phyloP scores from a whole-genome alignment of 1,140 invertebrate species.

The Tribolium madens region DNA sequence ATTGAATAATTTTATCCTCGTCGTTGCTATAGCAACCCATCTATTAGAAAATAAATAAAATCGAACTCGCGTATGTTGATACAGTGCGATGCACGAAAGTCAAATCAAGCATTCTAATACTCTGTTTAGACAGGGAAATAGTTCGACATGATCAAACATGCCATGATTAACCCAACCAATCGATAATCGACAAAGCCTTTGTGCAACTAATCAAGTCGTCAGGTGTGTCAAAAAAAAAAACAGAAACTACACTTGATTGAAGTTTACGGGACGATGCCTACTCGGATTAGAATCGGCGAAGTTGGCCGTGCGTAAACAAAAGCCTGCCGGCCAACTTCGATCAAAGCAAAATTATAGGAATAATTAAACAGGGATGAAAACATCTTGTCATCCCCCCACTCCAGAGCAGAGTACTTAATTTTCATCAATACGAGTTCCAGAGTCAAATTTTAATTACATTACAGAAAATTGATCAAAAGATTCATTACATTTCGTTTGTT shows the following conservation, averaged over 20 bases:
- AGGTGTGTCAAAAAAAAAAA: slow-evolving; percentile 13
- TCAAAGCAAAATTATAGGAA: neutral
- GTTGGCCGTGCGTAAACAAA: neutral
- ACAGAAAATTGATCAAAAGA: neutral
- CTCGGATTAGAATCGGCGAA: neutral
- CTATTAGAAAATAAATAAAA: neutral
- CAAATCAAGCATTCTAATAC: slow-evolving; percentile 12
- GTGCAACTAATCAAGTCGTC: slow-evolving; percentile 6
- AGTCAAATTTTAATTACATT: neutral
- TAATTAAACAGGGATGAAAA: neutral
- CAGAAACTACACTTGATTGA: neutral
- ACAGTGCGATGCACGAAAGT: neutral
- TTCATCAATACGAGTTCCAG: no score
- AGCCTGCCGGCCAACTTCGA: neutral
- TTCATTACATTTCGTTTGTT: neutral
- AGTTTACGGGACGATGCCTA: neutral
- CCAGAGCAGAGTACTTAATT: no score
- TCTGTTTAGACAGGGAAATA: slow-evolving; percentile 12
- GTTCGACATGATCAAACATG: slow-evolving; percentile 4
- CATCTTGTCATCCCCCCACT: neutral
- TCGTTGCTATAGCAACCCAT: neutral
- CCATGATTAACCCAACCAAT: slow-evolving; percentile 22
- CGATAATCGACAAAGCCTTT: slow-evolving; percentile 1
- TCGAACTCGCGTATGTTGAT: no score
- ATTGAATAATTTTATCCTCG: neutral